Base-by-base conservation (phyloP, 2,113 vertebrate genomes). In the Semicossyphus pulcher region DNA sequence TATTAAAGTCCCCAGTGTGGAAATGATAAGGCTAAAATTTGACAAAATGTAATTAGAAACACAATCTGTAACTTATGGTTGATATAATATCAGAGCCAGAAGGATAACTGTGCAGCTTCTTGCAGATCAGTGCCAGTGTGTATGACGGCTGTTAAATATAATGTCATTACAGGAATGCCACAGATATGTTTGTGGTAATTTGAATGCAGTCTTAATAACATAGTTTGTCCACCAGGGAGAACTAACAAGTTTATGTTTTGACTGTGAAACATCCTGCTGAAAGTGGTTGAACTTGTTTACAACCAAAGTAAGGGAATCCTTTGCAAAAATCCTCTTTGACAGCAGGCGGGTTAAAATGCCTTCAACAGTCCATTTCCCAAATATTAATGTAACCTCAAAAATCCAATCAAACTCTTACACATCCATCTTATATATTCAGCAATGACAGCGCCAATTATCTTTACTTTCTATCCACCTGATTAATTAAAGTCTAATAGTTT, bases 31-130 rank as follows among this genome's bases (percentile, higher is more conserved):
- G 36, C 39, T 3, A 52, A 45, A 67, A 12, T 60, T 45, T 49
- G 12, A 70, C 12, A 20, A 8, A 64, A 71, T 58, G 10, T 58
- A 64, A 57, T 44, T 52, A 28, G 18, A 60, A 28, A 34, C n/a
- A 32, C 15, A 57, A 10, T 59, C 45, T 20, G 16, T 20, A 42
- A n/a, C 23, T 25, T 42, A 20, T 16, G 23, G 31, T 49, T 60
- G 10, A n/a, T 6, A 42, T 16, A 3, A 21, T 69, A 39, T 53
- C 11, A 26, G 26, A 69, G 15, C 34, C 18, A 10, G 20, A 21
- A n/a, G 37, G 16, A 47, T 23, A 20, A 53, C 37, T 48, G 41
- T 7, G 26, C 58, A 56, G 39, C 36, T 52, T 20, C 28, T 59
- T 21, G 21, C 21, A 32, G 32, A 59, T 23, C 7, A 1, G 5